Base-by-base conservation (phyloP, 1,140 invertebrate species). In the Philopotamus ludificatus region DNA sequence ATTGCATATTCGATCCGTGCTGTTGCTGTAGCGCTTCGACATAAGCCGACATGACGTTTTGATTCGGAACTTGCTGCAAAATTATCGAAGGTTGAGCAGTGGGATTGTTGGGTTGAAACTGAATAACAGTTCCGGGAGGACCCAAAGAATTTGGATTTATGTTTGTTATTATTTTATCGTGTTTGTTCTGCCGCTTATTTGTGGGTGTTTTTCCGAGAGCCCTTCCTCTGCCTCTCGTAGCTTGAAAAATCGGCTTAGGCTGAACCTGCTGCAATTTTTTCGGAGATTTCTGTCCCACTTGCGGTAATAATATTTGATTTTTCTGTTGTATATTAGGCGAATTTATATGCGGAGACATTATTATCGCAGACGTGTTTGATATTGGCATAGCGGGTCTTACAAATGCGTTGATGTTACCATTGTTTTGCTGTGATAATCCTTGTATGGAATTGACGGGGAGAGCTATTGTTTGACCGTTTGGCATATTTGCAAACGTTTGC, bases 1-100 rank as follows among this genome's bases (percentile, higher is more conserved):
- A 89, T 71, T 89, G 87, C 72, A 88, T 78, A 74, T 85, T 87
- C 71, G 87, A 85, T 60, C 83, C 85, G 21, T 86, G 83, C 61
- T 86, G 85, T 67, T 85, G 84, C 45, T 86, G 86, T 68, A 87
- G 76, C 1, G 86, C 81, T 70, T 88, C 86, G 0, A 89, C 84
- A 75, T 88, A 89, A 22, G 22, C 23, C 1, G 88, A 87, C 77
- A 89, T 82, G 63, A 88, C 82, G 68, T 84, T 86, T 50, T 83
- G 82, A 53, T 86, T 82, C 22, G 84, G 79, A 4, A 88, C 81
- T 70, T 86, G 86, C 72, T 88, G 87, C 0, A 89, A 79, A 60
- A 88, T 86, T 9, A 87, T 84, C 0, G 85, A 85, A 1, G 85
- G 85, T 66, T 81, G 79, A 12, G 77, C 77, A 22, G 76, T 76